A percentile compares a stretch with the other conserved stretches of the same genome.
Evolutionary conservation across 30 jellyfish, hydroid and myxozoan genomes (phyloP).

Genomic region (Aurelia aurita complex sp. Pacific): DNA sequence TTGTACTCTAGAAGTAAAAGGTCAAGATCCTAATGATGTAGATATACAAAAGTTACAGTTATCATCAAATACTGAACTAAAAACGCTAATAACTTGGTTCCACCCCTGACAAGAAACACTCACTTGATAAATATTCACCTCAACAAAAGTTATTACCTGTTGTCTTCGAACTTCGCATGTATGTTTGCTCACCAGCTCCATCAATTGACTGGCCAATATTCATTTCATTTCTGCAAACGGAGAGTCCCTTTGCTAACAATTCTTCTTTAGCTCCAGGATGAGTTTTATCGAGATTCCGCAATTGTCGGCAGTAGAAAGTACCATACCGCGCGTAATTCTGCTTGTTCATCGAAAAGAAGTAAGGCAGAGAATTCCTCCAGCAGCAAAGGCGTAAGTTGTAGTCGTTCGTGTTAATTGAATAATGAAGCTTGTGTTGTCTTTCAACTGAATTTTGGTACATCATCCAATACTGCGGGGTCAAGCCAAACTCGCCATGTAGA

Average conservation of each 20-base stretch:
- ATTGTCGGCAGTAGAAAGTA: slow-evolving; percentile 8
- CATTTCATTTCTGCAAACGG: slow-evolving; percentile 17
- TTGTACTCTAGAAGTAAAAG: too few species aligned
- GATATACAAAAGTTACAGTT: too few species aligned
- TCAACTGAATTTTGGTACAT: not conserved
- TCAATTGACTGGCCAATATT: slow-evolving; percentile 28
- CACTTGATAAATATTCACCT: not conserved
- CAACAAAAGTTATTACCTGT: not conserved
- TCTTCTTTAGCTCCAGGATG: slow-evolving; percentile 35
- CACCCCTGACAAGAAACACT: too few species aligned
- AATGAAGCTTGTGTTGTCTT: slow-evolving; percentile 4
- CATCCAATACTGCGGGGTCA: slow-evolving; percentile 14
- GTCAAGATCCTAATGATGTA: too few species aligned
- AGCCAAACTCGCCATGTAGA: not conserved
- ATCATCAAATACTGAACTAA: too few species aligned
- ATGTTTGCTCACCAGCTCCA: slow-evolving; percentile 52
- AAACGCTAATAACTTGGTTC: too few species aligned
- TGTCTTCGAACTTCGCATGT: slow-evolving; percentile 28
- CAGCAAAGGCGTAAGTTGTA: not conserved
- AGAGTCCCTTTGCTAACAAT: slow-evolving; percentile 13
- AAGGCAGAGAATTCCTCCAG: slow-evolving; percentile 13
- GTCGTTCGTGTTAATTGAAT: not conserved
- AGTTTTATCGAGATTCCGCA: slow-evolving; percentile 13
- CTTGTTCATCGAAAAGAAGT: slow-evolving; percentile 7
- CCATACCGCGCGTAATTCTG: slow-evolving; percentile 26